Evolutionary conservation across 1,140 invertebrate genomes (phyloP).

Genomic region (Limonius californicus): DNA sequence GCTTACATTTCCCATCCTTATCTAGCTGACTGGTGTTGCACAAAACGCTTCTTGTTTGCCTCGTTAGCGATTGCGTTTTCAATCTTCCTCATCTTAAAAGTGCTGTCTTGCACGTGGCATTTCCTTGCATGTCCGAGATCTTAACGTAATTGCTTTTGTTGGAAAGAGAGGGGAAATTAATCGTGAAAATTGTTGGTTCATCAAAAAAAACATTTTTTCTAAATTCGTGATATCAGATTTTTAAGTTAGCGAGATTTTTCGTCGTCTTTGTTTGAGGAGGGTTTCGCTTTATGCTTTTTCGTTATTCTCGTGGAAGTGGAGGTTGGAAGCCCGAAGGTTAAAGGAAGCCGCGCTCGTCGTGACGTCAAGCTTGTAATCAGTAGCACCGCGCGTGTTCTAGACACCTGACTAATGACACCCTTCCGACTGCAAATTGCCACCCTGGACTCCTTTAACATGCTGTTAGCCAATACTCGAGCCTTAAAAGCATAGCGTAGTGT

Average conservation of each 20-base stretch:
- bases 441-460: conserved; percentile 9
- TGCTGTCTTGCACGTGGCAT: not conserved
- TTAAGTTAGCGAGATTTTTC: no score
- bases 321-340: not conserved
- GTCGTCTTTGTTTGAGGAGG: no score
- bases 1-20: conserved; percentile 1
- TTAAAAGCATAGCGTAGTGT: conserved; percentile 5
- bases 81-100: not conserved
- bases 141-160: not conserved
- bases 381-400: conserved; percentile 23
- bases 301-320: not conserved
- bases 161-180: not conserved
- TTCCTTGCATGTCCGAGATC: no score
- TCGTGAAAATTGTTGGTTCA: no score
- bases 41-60: conserved; percentile 9
- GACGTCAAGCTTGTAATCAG: conserved; percentile 24
- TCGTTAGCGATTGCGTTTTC: conserved; percentile 10
- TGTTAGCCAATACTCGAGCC: not conserved
- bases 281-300: no score
- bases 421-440: conserved; percentile 23
- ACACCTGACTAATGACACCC: conserved; percentile 31
- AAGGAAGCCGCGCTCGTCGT: not conserved
- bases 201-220: no score
- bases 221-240: no score
- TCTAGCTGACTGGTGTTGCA: not conserved